Evolutionary conservation across 35 echinoderm and acorn worm species (phyloP).

Genomic region (Eucidaris tribuloides): DNA sequence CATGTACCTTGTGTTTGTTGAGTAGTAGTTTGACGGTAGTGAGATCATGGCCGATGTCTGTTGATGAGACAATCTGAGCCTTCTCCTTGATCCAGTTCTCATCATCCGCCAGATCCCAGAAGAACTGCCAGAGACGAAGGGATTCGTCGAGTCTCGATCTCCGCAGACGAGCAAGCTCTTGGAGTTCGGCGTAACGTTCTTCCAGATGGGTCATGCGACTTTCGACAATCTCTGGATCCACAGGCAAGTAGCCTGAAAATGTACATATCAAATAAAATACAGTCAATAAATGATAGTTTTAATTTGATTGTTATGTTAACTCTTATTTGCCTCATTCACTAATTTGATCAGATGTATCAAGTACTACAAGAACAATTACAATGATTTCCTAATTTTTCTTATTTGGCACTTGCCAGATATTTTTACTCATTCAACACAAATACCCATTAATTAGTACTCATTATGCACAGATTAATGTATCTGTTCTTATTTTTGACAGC

Average conservation of each 20-base stretch:
- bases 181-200: slow-evolving; percentile 77
- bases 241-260: slow-evolving; percentile 95
- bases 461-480: no score
- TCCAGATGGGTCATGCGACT: slow-evolving; percentile 91
- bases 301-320: no score
- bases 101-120: slow-evolving; percentile 99
- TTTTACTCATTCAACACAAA: no score
- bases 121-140: slow-evolving; percentile 94
- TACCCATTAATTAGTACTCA: no score
- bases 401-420: no score
- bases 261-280: no score
- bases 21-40: slow-evolving; percentile 95
- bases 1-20: slow-evolving; percentile 88
- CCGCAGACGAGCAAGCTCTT: slow-evolving; percentile 69
- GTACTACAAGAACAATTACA: no score
- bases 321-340: no score
- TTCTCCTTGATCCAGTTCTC: slow-evolving; percentile 99
- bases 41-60: slow-evolving; percentile 95
- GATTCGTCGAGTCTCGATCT: slow-evolving; percentile 83
- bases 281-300: no score
- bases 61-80: slow-evolving; percentile 79
- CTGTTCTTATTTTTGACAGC: no score
- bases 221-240: slow-evolving; percentile 84
- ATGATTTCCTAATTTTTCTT: no score
- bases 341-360: no score